phyloP scores from a whole-genome alignment of 2,888 invertebrate genomes.

The Orthosia cruda region DNA sequence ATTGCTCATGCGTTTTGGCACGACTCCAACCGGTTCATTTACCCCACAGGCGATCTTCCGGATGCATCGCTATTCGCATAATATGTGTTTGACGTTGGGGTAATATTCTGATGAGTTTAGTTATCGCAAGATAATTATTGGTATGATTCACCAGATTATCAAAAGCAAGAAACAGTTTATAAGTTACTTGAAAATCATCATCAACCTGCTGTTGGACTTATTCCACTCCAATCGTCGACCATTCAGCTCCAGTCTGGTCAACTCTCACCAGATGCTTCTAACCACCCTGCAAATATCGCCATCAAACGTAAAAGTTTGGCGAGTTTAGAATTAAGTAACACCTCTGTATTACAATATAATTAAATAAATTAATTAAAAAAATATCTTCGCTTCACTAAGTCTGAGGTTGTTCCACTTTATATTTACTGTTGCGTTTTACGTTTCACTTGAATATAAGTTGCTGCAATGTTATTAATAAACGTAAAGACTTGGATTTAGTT shows the following conservation, averaged over 20 bases:
- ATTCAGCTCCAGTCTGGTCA: no score
- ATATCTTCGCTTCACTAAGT: not conserved
- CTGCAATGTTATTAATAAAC: not conserved
- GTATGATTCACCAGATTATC: no score
- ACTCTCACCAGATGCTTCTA: not conserved
- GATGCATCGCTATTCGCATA: conserved; percentile 71
- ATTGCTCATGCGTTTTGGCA: conserved; percentile 77
- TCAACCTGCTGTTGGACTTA: no score
- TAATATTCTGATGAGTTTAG: conserved; percentile 71
- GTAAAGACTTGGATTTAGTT: not conserved
- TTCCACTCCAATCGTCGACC: no score
- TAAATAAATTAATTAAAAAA: no score
- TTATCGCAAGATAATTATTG: not conserved
- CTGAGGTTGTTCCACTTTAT: not conserved
- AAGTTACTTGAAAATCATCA: no score
- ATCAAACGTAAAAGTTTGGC: no score
- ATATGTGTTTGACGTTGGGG: conserved; percentile 39
- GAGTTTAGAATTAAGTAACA: no score
- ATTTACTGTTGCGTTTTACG: not conserved
- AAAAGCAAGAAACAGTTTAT: no score
- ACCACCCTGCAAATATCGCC: not conserved
- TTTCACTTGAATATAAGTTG: not conserved
- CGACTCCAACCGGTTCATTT: conserved; percentile 81
- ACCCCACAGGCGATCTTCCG: conserved; percentile 80
- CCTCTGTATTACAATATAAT: no score